Percentiles rank a stretch among this genome's conserved stretches.
Conservation (phyloP, 2,113 vertebrate genomes). For the Girardinichthys multiradiatus region DNA sequence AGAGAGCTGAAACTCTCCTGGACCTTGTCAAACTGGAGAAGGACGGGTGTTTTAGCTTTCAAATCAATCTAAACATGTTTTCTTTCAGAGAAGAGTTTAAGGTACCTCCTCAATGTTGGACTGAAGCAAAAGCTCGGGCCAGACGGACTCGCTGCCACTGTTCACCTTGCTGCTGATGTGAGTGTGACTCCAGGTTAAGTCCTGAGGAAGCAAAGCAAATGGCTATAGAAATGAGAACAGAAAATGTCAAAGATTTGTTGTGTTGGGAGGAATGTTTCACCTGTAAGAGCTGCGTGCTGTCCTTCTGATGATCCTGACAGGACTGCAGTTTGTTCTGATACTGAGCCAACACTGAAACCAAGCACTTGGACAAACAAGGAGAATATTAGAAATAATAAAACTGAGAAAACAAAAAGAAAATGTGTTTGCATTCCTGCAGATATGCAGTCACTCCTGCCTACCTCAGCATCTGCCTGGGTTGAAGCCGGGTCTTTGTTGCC, state of each 20-base stretch:
- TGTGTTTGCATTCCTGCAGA: too few species aligned
- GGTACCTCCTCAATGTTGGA: slow-evolving; percentile 79
- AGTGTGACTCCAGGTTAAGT: slow-evolving; percentile 67
- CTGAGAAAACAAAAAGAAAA: background rate
- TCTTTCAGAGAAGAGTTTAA: background rate
- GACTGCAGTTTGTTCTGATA: slow-evolving; percentile 58
- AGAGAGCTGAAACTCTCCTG: slow-evolving; percentile 70
- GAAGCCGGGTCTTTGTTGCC: slow-evolving; percentile 41
- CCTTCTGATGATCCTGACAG: slow-evolving; percentile 66
- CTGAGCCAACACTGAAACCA: slow-evolving; percentile 61
- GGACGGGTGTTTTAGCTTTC: slow-evolving; percentile 7
- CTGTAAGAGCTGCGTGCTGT: slow-evolving; percentile 71
- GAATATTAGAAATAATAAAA: background rate
- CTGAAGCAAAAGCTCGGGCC: slow-evolving; percentile 77
- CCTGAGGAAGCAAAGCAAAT: slow-evolving; percentile 47
- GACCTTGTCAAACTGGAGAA: slow-evolving; percentile 74
- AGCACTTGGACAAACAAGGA: slow-evolving; percentile 43
- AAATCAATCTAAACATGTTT: slow-evolving; percentile 5
- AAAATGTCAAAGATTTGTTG: background rate
- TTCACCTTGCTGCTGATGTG: slow-evolving; percentile 35
- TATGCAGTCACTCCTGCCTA: slow-evolving; percentile 18
- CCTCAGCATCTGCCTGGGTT: slow-evolving; percentile 64
- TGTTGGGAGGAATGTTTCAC: slow-evolving; percentile 40
- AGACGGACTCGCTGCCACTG: slow-evolving; percentile 59
- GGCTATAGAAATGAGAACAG: background rate